These are phyloP conservation scores for Daktulosphaira vitifoliae DNA, from an alignment of 1,140 invertebrate species.

Conservation along the genomic window DNA sequence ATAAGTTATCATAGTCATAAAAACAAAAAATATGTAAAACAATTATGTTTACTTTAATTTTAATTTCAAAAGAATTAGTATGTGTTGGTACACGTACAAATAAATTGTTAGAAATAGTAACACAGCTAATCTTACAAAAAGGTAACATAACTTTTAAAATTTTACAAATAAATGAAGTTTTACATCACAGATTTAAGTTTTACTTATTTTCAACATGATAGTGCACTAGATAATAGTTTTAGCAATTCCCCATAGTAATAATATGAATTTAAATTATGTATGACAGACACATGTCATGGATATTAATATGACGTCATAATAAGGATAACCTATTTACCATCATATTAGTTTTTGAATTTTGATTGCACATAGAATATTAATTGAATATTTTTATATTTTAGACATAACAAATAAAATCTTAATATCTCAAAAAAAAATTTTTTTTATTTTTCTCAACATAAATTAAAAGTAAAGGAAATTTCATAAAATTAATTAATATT, in stretches of 20 bases:
- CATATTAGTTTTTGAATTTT: constrained; percentile 29
- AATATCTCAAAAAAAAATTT: too few relatives aligned
- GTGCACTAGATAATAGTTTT: too few relatives aligned
- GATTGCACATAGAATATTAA: too few relatives aligned
- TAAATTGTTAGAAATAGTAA: constrained; percentile 10
- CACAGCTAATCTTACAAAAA: constrained; percentile 29
- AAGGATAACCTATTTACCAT: constrained; percentile 17
- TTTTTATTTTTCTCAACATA: too few relatives aligned
- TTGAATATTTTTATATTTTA: too few relatives aligned
- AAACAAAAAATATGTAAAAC: not conserved
- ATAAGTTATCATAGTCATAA: not conserved
- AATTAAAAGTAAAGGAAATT: too few relatives aligned
- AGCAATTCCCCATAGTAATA: not conserved
- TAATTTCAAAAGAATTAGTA: constrained; percentile 29
- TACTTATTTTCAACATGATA: not conserved
- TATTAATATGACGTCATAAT: constrained; percentile 17
- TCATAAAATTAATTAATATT: too few relatives aligned
- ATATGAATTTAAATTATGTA: constrained; percentile 16
- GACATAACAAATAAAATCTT: too few relatives aligned
- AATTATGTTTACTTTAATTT: constrained; percentile 4
- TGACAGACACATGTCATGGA: constrained; percentile 12
- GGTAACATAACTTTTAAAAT: constrained; percentile 12
- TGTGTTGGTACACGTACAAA: constrained; percentile 23
- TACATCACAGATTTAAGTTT: not conserved
- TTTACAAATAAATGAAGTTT: too few relatives aligned